Evolutionary conservation across 1,140 invertebrate species (phyloP), one percentile per base, ranked within the genome.

Genomic region (Nixonia krombeini): DNA sequence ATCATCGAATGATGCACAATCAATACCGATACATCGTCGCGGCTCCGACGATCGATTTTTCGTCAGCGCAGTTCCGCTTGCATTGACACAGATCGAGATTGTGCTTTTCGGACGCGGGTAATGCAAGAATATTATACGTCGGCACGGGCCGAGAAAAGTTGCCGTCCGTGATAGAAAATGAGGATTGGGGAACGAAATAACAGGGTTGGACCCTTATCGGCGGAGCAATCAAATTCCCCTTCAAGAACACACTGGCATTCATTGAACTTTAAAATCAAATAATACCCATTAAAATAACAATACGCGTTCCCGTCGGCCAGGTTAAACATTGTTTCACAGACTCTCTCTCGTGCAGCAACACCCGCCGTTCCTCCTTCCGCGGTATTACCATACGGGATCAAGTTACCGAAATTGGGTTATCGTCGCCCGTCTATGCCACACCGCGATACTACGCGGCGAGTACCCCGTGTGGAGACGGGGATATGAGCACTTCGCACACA

Each of bases 231-330:
- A 84, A 80, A 83, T 79, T 69, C 73, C 81, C 75, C 77, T 80
- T 78, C 76, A 78, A 75, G 75, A 78, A 78, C 77, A 77, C 72
- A 73, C 73, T 62, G 73, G 77, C 79, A 84, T 84, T 85, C 82
- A 81, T 79, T 81, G 80, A 83, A 84, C 80, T 85, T 85, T 85
- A 85, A 85, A 85, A 85, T 85, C 83, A 74, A 85, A 84, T 85
- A 85, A 83, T 79, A 74, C 76, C 83, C 75, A 85, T 85, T 85
- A 85, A 85, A 85, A 85, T 85, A 84, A 85, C 83, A 85, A 85
- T 85, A 81, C 80, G 74, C 78, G 61, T 67, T 74, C 73, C 59
- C 68, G 71, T 70, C 66, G 72, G 53, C 70, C 76, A 79, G 77
- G 81, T 84, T 85, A 85, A 85, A 84, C 79, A 85, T 83, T 85